Base-by-base conservation (phyloP, 2,888 invertebrate species). In the Calameuta pallipes region DNA sequence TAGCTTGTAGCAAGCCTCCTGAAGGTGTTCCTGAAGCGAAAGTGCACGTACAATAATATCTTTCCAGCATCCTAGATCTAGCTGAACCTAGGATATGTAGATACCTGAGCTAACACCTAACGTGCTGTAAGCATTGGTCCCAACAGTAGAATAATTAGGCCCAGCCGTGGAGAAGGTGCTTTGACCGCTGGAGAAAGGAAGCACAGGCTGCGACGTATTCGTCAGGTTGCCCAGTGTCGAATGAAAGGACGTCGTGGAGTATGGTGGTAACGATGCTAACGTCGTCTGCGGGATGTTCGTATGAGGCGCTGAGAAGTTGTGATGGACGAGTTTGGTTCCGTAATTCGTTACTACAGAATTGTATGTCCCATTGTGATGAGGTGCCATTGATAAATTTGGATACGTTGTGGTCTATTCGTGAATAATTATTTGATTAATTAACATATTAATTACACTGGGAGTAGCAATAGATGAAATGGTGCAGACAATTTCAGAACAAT, bases 41-140 rank as follows among this genome's bases (percentile, higher is more conserved):
- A 11, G 11, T 71, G 34, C 33, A 71, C 71, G 33, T 34, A 11
- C 3, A 23, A 71, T 15, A 23, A 71, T 71, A 13, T 34, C 71
- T 31, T 1, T 31, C 4, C 4, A 34, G 11, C 12, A 31, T 35
- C 15, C 11, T 69, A 34, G 33, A 31, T 31, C 12, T 31, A 13
- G 2, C 23, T 9, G 23, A 56, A 23, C 23, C 56, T 23, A 56
- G 23, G 9, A 23, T 23, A 33, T 33, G 33, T 33, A 56, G 56
- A 56, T 79, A 90, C 91, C 90, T 83, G 91, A 86, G 84, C 84
- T 88, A 75, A 90, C 88, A 75, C 89, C 87, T 73, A 91, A 83
- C 69, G 90, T 87, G 84, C 90, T 89, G 82, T 89, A 91, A 82
- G 90, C 89, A 85, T 90, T 91, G 89, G 90, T 90, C 88, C 91